Percentiles rank a stretch among this genome's conserved stretches.
phyloP scores from a whole-genome alignment of 2,797 vertebrate genomes.

The Cossypha niveicapilla region DNA sequence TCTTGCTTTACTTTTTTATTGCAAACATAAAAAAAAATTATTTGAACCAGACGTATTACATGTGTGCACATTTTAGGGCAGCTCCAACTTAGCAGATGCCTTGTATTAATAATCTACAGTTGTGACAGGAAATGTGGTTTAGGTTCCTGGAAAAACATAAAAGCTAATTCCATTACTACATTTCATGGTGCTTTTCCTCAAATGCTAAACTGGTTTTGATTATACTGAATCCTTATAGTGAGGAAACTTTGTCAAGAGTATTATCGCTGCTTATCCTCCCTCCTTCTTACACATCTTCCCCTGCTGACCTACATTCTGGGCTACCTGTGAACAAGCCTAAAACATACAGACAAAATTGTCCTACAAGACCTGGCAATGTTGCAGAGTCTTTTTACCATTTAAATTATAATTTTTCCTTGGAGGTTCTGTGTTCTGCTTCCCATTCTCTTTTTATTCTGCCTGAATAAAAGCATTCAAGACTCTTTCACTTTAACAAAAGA shows the following conservation, averaged over 20 bases:
- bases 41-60: slow-evolving; percentile 73
- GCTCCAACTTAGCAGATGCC: slow-evolving; percentile 81
- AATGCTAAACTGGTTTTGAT: slow-evolving; percentile 75
- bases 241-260: slow-evolving; percentile 58
- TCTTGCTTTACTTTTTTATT: slow-evolving; percentile 73
- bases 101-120: slow-evolving; percentile 82
- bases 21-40: slow-evolving; percentile 70
- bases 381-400: not conserved
- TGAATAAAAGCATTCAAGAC: not conserved
- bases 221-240: slow-evolving; percentile 67
- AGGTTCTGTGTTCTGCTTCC: not conserved
- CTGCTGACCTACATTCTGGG: slow-evolving; percentile 33
- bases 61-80: slow-evolving; percentile 71
- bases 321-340: slow-evolving; percentile 58
- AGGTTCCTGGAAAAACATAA: slow-evolving; percentile 81
- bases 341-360: not conserved
- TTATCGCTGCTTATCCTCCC: slow-evolving; percentile 23
- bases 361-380: not conserved
- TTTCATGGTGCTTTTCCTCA: slow-evolving; percentile 76
- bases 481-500: slow-evolving; percentile 14
- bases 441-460: not conserved
- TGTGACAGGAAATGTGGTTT: slow-evolving; percentile 82
- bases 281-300: not conserved
- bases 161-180: slow-evolving; percentile 80
- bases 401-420: not conserved